Base-by-base conservation (phyloP, 2,888 invertebrate species). In the Pandemis heparana region DNA sequence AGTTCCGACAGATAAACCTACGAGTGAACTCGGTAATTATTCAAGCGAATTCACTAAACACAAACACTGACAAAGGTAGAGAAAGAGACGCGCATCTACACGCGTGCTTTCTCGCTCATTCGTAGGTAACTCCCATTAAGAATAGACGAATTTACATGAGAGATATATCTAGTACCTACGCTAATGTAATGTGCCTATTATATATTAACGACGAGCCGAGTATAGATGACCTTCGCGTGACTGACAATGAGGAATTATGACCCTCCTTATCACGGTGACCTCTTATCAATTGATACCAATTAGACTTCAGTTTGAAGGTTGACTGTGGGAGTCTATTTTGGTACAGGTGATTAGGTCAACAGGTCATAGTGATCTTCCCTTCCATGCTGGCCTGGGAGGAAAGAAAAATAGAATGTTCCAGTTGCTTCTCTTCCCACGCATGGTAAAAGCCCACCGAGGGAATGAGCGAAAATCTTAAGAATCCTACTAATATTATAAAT, bases 221-320 rank as follows among this genome's bases (percentile, higher is more conserved):
- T 46, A 46, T 66, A 53, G 18, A 41, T n/a, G 53, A 16, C 66
- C 66, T 66, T 66, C 41, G 66, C 66, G 66, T 66, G 66, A 6
- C 66, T 4, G 43, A 18, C 63, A 18, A 16, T 53, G 18, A 32
- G 48, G 8, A 39, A 14, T 53, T 66, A 66, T 41, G 14, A 41
- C 46, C 14, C 53, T 18, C 9, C 9, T 65, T 66, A 41, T 53
- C 39, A 39, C 18, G 14, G 63, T 14, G 14, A 14, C 18, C 39
- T 51, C 39, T 51, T 53, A 66, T 5, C 7, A 62, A 63, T 63
- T 41, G 66, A 12, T 53, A 38, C 16, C 18, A 18, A 53, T 66
- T 53, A 66, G 9, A 10, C 51, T 53, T 18, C 18, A 12, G 53
- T 18, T 39, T 38, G 32, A 39, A 53, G 39, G 38, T 16, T 61